Conservation (phyloP, 2,113 vertebrate species). For the Amblyornis subalaris region DNA sequence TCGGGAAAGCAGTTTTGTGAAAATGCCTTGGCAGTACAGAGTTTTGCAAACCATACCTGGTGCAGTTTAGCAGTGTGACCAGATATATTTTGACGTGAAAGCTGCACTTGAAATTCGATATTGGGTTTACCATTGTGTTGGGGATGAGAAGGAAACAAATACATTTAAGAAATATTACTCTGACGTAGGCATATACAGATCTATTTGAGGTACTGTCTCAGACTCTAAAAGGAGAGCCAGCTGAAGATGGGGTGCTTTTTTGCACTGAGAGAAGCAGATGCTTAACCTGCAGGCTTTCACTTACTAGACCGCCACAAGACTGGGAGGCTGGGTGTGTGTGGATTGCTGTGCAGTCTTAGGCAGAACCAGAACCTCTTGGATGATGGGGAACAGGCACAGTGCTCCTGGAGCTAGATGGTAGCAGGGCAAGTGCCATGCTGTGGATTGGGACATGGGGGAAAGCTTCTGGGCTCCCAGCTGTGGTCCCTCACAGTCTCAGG, state of each 20-base stretch:
- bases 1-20: neutral
- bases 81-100: neutral
- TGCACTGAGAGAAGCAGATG: neutral
- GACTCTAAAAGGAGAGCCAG: neutral
- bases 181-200: fast-evolving
- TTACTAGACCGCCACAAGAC: neutral
- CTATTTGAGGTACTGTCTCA: neutral
- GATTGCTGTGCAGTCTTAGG: neutral
- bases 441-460: neutral
- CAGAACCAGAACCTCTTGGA: neutral
- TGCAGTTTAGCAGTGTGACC: neutral
- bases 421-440: fast-evolving
- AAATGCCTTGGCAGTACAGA: neutral
- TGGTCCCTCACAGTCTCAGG: fast-evolving
- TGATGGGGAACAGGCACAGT: fast-evolving
- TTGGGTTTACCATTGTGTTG: neutral
- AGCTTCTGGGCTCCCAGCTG: neutral
- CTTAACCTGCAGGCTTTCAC: neutral
- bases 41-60: neutral
- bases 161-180: neutral
- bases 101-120: neutral
- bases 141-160: neutral
- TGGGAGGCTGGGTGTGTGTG: neutral
- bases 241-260: neutral
- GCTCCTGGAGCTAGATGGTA: neutral